Percentiles rank a stretch among this genome's conserved stretches.
These are phyloP conservation scores for Autographa pulchrina DNA, from an alignment of 2,888 invertebrate species.

Conservation along the genomic window DNA sequence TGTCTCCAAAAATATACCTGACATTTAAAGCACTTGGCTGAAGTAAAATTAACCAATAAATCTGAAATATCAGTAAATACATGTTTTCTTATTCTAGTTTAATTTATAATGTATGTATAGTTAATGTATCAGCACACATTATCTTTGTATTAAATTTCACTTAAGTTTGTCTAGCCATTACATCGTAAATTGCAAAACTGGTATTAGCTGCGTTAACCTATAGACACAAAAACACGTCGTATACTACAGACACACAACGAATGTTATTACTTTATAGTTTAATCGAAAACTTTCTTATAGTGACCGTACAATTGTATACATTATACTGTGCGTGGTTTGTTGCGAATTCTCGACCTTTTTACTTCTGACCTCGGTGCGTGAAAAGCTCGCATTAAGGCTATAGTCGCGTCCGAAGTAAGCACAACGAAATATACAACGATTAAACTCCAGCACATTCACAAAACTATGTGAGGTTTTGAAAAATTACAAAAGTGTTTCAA, in stretches of 20 bases:
- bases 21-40: neutral
- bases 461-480: neutral
- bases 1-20: neutral
- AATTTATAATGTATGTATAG: neutral
- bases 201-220: neutral
- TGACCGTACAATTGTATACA: slow-evolving; percentile 1
- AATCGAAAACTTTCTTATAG: neutral
- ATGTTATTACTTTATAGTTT: neutral
- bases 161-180: neutral
- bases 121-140: neutral
- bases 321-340: slow-evolving; percentile 32
- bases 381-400: slow-evolving; percentile 27
- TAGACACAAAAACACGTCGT: neutral
- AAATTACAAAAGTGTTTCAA: too few species aligned
- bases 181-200: neutral
- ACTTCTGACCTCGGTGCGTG: slow-evolving; percentile 22
- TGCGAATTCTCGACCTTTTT: slow-evolving; percentile 39
- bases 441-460: neutral
- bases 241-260: neutral
- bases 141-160: neutral
- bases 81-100: too few species aligned
- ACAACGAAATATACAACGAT: neutral
- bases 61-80: too few species aligned
- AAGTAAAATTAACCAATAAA: neutral
- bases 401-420: slow-evolving; percentile 3